These are phyloP conservation scores for Troides helena DNA, from an alignment of 2,888 invertebrate species.

Conservation along the genomic window DNA sequence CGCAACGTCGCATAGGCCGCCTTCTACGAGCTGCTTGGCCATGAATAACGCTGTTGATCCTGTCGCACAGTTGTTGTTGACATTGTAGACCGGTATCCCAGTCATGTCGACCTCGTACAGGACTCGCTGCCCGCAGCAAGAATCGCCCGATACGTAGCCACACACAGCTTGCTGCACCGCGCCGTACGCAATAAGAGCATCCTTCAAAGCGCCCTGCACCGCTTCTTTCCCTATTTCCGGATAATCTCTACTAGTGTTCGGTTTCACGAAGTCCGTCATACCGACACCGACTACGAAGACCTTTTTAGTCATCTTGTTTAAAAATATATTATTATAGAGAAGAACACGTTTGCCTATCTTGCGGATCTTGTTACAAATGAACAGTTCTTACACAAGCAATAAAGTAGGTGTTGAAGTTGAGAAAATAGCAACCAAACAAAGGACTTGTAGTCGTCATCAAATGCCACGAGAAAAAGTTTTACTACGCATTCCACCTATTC, in stretches of 20 bases:
- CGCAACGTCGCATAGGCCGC: conserved; percentile 92
- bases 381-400: no score
- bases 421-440: no score
- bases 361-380: no score
- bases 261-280: conserved; percentile 99
- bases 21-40: conserved; percentile 95
- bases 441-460: no score
- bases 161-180: conserved; percentile 94
- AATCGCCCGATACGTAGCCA: conserved; percentile 97
- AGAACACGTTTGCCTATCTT: no score
- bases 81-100: conserved; percentile 98
- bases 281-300: conserved; percentile 97
- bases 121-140: conserved; percentile 96
- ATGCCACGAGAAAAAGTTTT: no score
- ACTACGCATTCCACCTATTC: no score
- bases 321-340: no score
- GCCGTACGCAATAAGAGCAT: conserved; percentile 87
- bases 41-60: conserved; percentile 95
- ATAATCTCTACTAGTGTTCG: conserved; percentile 93
- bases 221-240: conserved; percentile 98
- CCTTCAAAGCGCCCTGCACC: conserved; percentile 90
- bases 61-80: conserved; percentile 99
- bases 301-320: conserved; percentile 69
- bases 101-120: conserved; percentile 96
- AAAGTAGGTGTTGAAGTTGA: no score